Evolutionary conservation across 2,888 invertebrate genomes (phyloP).

Genomic region (Epinotia brunnichana): DNA sequence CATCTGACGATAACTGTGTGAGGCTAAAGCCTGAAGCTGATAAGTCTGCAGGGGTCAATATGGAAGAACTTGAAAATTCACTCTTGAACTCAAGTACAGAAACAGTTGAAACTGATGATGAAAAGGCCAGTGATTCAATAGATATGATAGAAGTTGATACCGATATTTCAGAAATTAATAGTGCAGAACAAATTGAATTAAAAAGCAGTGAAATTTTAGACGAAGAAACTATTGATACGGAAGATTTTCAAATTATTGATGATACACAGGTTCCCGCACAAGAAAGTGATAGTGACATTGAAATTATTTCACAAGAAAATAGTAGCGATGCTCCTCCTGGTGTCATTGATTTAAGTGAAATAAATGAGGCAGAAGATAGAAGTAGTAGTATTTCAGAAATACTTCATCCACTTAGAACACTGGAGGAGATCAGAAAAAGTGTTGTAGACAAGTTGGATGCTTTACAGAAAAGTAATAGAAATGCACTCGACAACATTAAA

Average conservation of each 20-base stretch:
- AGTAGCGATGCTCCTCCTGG: slow-evolving; percentile 7
- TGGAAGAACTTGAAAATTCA: background rate
- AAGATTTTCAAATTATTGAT: slow-evolving; percentile 9
- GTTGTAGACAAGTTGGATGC: slow-evolving; percentile 28
- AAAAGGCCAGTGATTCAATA: background rate
- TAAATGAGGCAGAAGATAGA: slow-evolving; percentile 21
- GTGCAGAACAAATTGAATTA: background rate
- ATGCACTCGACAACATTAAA: slow-evolving; percentile 32
- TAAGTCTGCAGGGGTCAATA: slow-evolving; percentile 14
- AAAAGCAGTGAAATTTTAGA: background rate
- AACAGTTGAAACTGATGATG: background rate
- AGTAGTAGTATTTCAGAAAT: background rate
- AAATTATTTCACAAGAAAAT: slow-evolving; percentile 24
- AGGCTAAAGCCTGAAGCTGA: slow-evolving; percentile 18
- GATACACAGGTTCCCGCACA: slow-evolving; percentile 13
- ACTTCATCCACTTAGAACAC: slow-evolving; percentile 9
- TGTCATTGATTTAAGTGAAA: slow-evolving; percentile 29
- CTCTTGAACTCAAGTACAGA: slow-evolving; percentile 19
- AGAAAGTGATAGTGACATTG: slow-evolving; percentile 20
- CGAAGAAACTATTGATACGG: slow-evolving; percentile 38
- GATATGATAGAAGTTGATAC: slow-evolving; percentile 1
- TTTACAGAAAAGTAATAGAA: slow-evolving; percentile 25
- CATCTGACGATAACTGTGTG: slow-evolving; percentile 45
- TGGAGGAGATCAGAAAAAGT: slow-evolving; percentile 16
- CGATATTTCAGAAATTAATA: background rate